Conservation (phyloP, 2,888 invertebrate species). For the Baccha elongata region DNA sequence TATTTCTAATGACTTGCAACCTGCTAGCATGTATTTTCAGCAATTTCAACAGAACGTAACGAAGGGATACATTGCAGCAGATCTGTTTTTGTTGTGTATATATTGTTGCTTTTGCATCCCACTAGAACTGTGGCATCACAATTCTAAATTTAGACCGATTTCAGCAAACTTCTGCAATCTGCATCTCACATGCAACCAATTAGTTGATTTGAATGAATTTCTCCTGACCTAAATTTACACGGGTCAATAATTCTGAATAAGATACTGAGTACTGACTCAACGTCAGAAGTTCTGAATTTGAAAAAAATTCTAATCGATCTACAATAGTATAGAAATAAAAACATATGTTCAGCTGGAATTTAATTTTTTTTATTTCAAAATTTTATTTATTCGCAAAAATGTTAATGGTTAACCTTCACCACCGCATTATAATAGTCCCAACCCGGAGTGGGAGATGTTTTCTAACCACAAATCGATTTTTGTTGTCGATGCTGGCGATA, state of each 20-base stretch:
- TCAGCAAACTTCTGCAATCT: conserved; percentile 38
- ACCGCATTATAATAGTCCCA: conserved; percentile 17
- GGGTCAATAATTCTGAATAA: conserved; percentile 33
- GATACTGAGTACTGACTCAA: conserved; percentile 6
- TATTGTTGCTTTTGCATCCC: conserved; percentile 4
- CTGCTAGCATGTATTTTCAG: conserved; percentile 13
- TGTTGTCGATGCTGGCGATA: too few species aligned
- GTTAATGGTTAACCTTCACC: conserved; percentile 36
- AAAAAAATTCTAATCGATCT: neutral
- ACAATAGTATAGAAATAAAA: neutral
- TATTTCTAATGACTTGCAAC: conserved; percentile 19
- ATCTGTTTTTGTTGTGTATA: neutral
- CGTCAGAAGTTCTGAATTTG: neutral
- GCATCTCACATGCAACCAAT: conserved; percentile 53
- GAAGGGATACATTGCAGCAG: neutral
- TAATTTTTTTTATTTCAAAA: neutral
- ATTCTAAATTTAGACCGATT: conserved; percentile 53
- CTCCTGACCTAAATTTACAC: conserved; percentile 54
- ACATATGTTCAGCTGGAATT: conserved; percentile 6
- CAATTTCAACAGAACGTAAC: neutral
- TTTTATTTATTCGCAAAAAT: conserved; percentile 32
- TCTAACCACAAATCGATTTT: conserved; percentile 38
- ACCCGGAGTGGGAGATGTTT: conserved; percentile 26
- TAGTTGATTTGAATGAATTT: conserved; percentile 48
- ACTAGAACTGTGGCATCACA: conserved; percentile 44